Percentiles rank a stretch among this genome's conserved stretches.
phyloP scores from a whole-genome alignment of 2,113 vertebrate genomes.

The Pica pica region DNA sequence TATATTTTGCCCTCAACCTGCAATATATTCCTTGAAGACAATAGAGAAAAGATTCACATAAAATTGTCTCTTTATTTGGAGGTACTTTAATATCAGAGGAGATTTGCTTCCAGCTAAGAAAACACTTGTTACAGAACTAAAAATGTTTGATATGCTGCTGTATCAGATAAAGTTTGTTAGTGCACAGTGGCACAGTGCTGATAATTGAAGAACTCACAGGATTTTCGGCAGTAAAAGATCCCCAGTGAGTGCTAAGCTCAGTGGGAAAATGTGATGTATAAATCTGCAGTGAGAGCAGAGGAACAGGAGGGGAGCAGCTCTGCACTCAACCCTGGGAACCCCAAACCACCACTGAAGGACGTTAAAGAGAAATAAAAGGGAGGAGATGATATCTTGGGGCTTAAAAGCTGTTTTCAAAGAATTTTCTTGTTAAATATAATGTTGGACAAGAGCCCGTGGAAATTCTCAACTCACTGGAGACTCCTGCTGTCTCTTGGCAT shows the following conservation, averaged over 20 bases:
- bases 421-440: background rate
- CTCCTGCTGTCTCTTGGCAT: background rate
- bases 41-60: background rate
- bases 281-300: background rate
- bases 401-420: background rate
- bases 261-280: background rate
- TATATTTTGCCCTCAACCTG: background rate
- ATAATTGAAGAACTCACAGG: background rate
- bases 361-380: background rate
- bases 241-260: background rate
- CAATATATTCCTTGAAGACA: background rate
- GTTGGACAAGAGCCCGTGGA: background rate
- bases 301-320: background rate
- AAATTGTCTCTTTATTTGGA: background rate
- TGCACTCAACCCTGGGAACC: background rate
- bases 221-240: background rate
- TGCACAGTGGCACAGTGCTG: background rate
- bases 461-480: background rate
- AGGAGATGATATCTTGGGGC: background rate
- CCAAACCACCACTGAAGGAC: background rate
- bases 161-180: slow-evolving; percentile 2
- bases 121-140: background rate
- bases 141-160: background rate
- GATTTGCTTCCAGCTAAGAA: slow-evolving; percentile 21
- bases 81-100: background rate